These are phyloP conservation scores for Siniperca scherzeri DNA, from an alignment of 2,797 vertebrate species.

Conservation along the genomic window DNA sequence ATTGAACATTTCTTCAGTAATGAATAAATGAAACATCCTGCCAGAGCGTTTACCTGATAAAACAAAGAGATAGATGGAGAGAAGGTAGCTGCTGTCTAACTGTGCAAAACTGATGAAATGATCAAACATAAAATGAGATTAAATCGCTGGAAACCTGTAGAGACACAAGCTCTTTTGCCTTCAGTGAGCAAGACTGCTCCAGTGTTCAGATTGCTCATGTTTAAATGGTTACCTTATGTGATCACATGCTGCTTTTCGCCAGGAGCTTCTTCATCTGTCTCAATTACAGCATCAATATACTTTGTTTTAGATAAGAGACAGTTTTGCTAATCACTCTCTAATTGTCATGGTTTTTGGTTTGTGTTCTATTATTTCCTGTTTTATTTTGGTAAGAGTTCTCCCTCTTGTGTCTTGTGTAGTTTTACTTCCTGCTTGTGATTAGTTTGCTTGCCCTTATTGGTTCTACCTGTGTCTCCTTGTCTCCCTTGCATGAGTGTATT, in stretches of 20 bases:
- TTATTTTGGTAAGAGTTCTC: too few relatives aligned
- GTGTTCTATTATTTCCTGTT: too few relatives aligned
- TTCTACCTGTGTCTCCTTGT: too few relatives aligned
- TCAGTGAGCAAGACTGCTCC: too few relatives aligned
- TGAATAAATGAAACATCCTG: too few relatives aligned
- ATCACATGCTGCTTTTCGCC: background rate
- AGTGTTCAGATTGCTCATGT: background rate
- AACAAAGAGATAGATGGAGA: background rate
- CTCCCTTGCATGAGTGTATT: too few relatives aligned
- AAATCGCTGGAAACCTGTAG: background rate
- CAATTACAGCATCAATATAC: background rate
- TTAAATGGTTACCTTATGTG: background rate
- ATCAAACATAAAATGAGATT: background rate
- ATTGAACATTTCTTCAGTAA: background rate
- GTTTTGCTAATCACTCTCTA: background rate
- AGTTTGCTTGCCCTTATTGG: too few relatives aligned
- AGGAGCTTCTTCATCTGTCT: background rate
- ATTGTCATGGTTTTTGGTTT: background rate
- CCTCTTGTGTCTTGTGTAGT: too few relatives aligned
- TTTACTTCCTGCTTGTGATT: too few relatives aligned
- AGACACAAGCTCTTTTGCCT: background rate
- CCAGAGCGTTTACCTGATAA: background rate
- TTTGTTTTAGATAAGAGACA: background rate
- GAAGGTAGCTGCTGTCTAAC: background rate
- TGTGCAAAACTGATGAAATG: slow-evolving; percentile 21